Base-by-base conservation (phyloP, 2,888 invertebrate genomes). In the Acronicta aceris region DNA sequence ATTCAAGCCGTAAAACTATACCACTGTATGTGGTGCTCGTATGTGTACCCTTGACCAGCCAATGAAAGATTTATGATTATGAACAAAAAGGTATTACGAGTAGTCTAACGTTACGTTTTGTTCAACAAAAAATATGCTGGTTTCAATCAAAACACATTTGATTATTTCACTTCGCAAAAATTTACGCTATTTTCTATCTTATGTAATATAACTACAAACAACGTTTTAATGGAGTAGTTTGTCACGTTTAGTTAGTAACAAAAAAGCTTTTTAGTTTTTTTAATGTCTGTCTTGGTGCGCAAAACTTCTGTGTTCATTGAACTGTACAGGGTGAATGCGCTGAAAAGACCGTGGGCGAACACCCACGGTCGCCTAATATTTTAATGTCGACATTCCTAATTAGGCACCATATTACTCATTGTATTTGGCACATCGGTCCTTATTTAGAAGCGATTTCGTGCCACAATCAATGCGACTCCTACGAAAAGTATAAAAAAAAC, bases 241-340 rank as follows among this genome's bases (percentile, higher is more conserved):
- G 46, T 55, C 60, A 54, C 49, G 54, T 63, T 67, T 61, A 36
- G 52, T 61, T 69, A 53, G 45, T 61, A 36, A 49, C 58, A 65
- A 67, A 72, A 71, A 4, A 64, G 51, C 21, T 62, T 71, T 70
- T 56, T 41, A 52, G 43, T 70, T 81, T 79, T 81, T 78, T 65
- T 52, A 65, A 60, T 60, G 69, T 71, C 79, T 82, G 71, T 49
- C 54, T 56, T 76, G 79, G 77, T 65, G 65, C 68, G 78, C 76
- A 68, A 79, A 81, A 79, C 68, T 65, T 71, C n/a, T n/a, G 58
- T 83, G 85, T 87, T 80, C 84, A 72, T 84, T 88, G 87, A 83
- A 85, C 85, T 71, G 79, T 53, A 56, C 54, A 72, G 85, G 86
- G 87, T 89, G 87, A 89, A 87, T 84, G 88, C 70, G 77, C 89